phyloP scores from a whole-genome alignment of 2,113 vertebrate genomes.

The Amphiprion ocellaris region DNA sequence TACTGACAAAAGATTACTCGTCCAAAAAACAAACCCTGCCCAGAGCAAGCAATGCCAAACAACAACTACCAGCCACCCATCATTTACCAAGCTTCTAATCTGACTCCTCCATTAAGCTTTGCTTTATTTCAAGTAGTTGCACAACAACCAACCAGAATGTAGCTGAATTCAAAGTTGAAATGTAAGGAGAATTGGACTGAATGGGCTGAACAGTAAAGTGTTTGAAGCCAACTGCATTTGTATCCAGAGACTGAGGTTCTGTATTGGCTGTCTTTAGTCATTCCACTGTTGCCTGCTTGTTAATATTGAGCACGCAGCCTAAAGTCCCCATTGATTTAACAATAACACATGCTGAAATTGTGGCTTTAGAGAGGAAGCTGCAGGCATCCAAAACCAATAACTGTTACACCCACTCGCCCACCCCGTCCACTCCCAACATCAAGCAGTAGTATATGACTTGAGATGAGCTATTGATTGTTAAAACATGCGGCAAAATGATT shows the following conservation, averaged over 20 bases:
- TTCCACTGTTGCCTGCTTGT: slow-evolving; percentile 29
- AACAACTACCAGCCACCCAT: background rate
- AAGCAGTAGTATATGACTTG: slow-evolving; percentile 37
- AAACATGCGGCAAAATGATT: slow-evolving; percentile 48
- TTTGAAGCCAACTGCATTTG: slow-evolving; percentile 5
- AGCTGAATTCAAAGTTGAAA: background rate
- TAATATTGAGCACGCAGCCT: slow-evolving; percentile 46
- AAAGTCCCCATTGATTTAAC: slow-evolving; percentile 67
- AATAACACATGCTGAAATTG: slow-evolving; percentile 61
- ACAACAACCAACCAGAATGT: background rate
- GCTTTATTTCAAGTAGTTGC: background rate
- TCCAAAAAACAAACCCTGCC: background rate
- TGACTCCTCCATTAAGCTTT: no score
- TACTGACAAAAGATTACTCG: background rate
- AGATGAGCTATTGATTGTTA: slow-evolving; percentile 70
- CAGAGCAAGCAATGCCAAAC: background rate
- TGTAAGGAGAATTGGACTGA: background rate
- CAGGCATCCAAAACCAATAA: slow-evolving; percentile 58
- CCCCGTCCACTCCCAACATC: slow-evolving; percentile 27
- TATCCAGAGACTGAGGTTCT: background rate
- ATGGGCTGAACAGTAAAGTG: background rate
- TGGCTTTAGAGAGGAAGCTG: slow-evolving; percentile 58
- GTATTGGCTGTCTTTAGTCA: slow-evolving; percentile 6
- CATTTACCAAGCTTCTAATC: background rate
- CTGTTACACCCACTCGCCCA: slow-evolving; percentile 25